phyloP scores from a whole-genome alignment of 2,888 invertebrate species.

The Sarcophaga variegata region DNA sequence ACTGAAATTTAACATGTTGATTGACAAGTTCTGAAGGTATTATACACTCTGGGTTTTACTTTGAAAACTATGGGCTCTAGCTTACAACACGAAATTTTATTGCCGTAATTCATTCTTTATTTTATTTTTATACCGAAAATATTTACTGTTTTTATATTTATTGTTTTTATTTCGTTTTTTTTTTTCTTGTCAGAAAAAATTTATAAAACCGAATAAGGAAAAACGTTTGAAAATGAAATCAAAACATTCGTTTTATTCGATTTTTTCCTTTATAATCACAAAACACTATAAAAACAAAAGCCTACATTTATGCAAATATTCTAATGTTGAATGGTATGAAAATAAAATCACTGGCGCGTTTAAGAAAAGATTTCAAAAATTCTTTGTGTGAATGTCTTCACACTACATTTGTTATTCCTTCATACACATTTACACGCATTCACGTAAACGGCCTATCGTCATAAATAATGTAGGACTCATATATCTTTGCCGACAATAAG shows the following conservation, averaged over 20 bases:
- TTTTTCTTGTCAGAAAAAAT: background rate
- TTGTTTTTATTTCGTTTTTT: background rate
- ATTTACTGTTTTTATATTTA: background rate
- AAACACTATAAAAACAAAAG: background rate
- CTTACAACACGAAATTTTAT: background rate
- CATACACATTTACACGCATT: too few species aligned
- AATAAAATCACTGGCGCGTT: too few species aligned
- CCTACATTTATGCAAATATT: too few species aligned
- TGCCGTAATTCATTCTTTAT: background rate
- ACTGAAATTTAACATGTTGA: conserved; percentile 60
- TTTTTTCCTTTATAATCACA: background rate
- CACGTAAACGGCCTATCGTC: too few species aligned
- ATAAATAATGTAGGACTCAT: too few species aligned
- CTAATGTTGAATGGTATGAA: too few species aligned
- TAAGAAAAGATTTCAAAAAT: too few species aligned
- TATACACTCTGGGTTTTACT: background rate
- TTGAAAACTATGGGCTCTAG: background rate
- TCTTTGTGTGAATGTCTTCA: too few species aligned
- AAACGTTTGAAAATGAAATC: conserved; percentile 3
- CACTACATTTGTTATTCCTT: too few species aligned
- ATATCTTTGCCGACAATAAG: too few species aligned
- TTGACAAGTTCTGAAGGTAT: conserved; percentile 55
- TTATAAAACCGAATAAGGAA: conserved; percentile 15
- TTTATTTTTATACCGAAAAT: background rate
- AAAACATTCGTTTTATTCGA: conserved; percentile 55